Percentiles rank a stretch among this genome's conserved stretches.
phyloP scores from a whole-genome alignment of 2,797 vertebrate species.

The Rhinatrema bivittatum region DNA sequence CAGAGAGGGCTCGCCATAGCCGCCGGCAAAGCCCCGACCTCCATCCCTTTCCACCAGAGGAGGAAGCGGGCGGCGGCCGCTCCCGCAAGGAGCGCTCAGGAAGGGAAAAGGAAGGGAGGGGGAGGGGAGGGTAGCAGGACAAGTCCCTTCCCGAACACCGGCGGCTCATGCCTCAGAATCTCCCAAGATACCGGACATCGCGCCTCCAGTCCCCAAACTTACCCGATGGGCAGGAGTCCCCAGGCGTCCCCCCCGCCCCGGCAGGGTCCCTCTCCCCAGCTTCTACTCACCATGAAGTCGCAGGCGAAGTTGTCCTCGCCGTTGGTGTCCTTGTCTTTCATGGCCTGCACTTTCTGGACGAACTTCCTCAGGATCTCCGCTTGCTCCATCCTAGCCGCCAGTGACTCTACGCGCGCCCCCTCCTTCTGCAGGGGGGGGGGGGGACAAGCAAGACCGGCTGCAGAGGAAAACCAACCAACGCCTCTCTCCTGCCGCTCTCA shows the following conservation, averaged over 20 bases:
- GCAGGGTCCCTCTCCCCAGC: constrained; percentile 25
- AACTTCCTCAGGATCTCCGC: constrained; percentile 88
- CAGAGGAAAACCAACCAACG: constrained; percentile 20
- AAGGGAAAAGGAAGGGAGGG: neutral
- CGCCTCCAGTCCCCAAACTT: constrained; percentile 1
- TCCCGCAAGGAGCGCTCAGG: constrained; percentile 5
- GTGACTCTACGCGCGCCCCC: constrained; percentile 1
- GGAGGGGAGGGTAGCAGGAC: neutral
- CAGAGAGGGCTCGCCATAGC: neutral
- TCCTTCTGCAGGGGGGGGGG: neutral
- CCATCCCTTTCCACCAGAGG: too few species aligned
- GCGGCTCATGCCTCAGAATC: neutral
- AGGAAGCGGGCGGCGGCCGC: too few species aligned
- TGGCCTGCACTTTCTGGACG: constrained; percentile 83
- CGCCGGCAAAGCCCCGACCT: neutral
- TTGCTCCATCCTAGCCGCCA: constrained; percentile 79
- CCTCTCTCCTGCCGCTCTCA: constrained; percentile 24
- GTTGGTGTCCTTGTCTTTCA: constrained; percentile 83
- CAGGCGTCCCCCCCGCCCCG: too few species aligned
- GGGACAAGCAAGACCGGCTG: neutral
- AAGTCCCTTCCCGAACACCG: too few species aligned
- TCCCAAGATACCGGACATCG: neutral
- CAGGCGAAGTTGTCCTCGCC: constrained; percentile 95
- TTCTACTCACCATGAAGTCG: constrained; percentile 93
- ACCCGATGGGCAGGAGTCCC: too few species aligned